These are phyloP conservation scores for Battus philenor DNA, from an alignment of 1,140 invertebrate species.

Conservation along the genomic window DNA sequence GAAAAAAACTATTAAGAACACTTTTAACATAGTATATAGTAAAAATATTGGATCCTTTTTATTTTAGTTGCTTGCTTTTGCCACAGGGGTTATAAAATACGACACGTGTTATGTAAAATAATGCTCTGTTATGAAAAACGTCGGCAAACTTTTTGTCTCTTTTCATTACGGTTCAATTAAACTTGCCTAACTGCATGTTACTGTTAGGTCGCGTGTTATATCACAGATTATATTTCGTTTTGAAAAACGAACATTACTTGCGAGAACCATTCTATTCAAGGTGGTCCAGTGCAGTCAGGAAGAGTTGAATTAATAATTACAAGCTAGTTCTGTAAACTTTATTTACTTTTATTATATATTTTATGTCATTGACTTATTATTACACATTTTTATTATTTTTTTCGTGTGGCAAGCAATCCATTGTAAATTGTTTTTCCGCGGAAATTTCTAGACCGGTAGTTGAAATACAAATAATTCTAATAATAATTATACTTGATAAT, in stretches of 20 bases:
- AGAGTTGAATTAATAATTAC: slow-evolving; percentile 31
- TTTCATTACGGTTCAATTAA: slow-evolving; percentile 18
- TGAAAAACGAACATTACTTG: slow-evolving; percentile 31
- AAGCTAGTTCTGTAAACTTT: neutral
- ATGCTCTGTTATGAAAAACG: too few relatives aligned
- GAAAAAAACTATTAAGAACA: too few relatives aligned
- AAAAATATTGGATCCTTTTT: too few relatives aligned
- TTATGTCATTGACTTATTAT: slow-evolving; percentile 21
- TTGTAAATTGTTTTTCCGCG: too few relatives aligned
- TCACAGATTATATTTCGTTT: slow-evolving; percentile 20
- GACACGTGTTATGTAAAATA: neutral
- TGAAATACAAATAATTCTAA: too few relatives aligned
- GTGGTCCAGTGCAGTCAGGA: slow-evolving; percentile 44
- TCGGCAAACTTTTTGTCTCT: slow-evolving; percentile 8
- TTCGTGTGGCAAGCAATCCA: too few relatives aligned
- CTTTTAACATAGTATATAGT: too few relatives aligned
- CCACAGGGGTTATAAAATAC: neutral
- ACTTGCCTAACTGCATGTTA: slow-evolving; percentile 13
- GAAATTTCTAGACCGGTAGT: too few relatives aligned
- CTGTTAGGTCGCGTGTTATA: slow-evolving; percentile 14
- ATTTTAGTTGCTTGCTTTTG: neutral
- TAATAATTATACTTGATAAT: too few relatives aligned
- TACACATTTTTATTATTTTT: too few relatives aligned
- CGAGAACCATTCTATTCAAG: slow-evolving; percentile 39
- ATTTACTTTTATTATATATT: too few relatives aligned